These are phyloP conservation scores for Aethina tumida DNA, from an alignment of 1,140 invertebrate species.

Conservation along the genomic window DNA sequence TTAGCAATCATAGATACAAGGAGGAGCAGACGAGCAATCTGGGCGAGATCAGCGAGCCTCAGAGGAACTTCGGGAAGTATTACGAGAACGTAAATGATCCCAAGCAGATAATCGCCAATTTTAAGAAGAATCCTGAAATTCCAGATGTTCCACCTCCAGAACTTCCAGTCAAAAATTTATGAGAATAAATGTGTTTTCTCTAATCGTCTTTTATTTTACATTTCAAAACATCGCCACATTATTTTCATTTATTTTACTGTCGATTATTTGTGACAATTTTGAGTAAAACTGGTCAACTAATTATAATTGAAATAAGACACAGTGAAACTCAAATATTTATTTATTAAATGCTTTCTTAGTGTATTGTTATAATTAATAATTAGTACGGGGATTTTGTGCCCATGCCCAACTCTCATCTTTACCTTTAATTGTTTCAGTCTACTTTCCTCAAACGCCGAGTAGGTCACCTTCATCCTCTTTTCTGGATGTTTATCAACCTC, in stretches of 20 bases:
- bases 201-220: too few species aligned
- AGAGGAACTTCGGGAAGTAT: neutral
- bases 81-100: constrained; percentile 11
- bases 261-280: too few species aligned
- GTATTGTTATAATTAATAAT: too few species aligned
- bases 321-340: too few species aligned
- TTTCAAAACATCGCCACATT: too few species aligned
- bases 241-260: too few species aligned
- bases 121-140: constrained; percentile 15
- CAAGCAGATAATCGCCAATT: constrained; percentile 15
- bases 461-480: constrained; percentile 88
- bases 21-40: neutral
- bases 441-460: constrained; percentile 76
- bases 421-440: constrained; percentile 80
- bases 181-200: too few species aligned
- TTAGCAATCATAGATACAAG: too few species aligned
- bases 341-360: too few species aligned
- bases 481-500: constrained; percentile 82
- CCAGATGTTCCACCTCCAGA: constrained; percentile 18
- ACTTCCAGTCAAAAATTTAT: constrained; percentile 12
- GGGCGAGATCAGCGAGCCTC: neutral
- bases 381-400: too few species aligned
- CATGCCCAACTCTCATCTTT: constrained; percentile 92
- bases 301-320: too few species aligned
- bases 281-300: too few species aligned